phyloP scores from a whole-genome alignment of 2,888 invertebrate genomes.

The Tachystola acroxantha region DNA sequence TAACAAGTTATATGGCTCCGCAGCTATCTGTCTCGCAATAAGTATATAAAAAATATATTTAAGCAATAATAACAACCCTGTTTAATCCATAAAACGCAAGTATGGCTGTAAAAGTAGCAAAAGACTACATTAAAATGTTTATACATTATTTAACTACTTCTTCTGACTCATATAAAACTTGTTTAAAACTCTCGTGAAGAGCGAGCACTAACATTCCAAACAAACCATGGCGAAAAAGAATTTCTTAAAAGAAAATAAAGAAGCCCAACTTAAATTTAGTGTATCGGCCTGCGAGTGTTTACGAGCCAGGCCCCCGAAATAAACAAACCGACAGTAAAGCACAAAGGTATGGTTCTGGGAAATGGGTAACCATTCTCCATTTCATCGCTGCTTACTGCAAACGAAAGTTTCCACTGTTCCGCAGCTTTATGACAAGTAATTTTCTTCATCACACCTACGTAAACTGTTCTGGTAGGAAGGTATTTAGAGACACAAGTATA shows the following conservation, averaged over 20 bases:
- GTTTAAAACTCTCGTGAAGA: conserved; percentile 14
- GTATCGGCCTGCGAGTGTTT: conserved; percentile 65
- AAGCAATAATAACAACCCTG: no score
- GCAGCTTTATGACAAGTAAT: conserved; percentile 3
- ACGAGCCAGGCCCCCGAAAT: conserved; percentile 65
- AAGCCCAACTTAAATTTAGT: conserved; percentile 63
- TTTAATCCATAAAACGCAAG: no score
- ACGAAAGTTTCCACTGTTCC: conserved; percentile 27
- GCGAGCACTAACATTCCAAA: conserved; percentile 16
- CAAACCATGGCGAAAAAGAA: conserved; percentile 25
- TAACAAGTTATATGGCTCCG: no score
- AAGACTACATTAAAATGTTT: conserved; percentile 2
- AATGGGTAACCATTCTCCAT: conserved; percentile 52
- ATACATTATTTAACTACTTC: neutral
- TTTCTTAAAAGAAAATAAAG: conserved; percentile 54
- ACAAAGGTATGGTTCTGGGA: conserved; percentile 56
- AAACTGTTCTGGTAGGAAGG: neutral
- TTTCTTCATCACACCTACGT: neutral
- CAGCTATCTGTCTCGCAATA: no score
- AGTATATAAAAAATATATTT: no score
- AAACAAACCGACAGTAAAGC: conserved; percentile 67
- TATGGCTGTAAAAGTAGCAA: no score
- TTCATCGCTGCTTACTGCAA: conserved; percentile 49
- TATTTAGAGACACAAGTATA: neutral
- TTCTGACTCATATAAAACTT: conserved; percentile 9